Evolutionary conservation across 2,888 invertebrate species (phyloP), one percentile per base, ranked within the genome.

Genomic region (Yponomeuta evonymella): DNA sequence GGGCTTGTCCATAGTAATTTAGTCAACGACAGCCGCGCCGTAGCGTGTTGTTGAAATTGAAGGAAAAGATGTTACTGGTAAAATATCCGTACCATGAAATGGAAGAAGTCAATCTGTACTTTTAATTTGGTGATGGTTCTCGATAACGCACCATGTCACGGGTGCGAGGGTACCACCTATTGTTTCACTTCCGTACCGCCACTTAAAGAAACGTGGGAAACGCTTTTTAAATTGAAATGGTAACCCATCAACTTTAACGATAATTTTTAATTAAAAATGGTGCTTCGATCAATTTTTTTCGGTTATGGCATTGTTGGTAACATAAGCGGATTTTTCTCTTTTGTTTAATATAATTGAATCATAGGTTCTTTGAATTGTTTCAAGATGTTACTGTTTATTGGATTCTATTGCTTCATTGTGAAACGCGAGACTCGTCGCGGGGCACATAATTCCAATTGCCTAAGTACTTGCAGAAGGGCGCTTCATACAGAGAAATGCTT

Each of bases 121-220:
- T 64, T 64, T 23, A 29, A 30, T 30, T 23, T n/a, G 12, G 30
- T 23, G 64, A n/a, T 64, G 64, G 23, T 23, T 64, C 11, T 8
- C n/a, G 23, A 64, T 64, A 58, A 58, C 3, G 51, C 51, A 58
- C 15, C 51, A 15, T 58, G 51, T 58, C 51, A 58, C 51, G 51
- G 64, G 12, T n/a, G 3, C 6, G 23, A 29, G 4, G 29, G 29
- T 23, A n/a, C 64, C 29, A 64, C 64, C 64, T 23, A 64, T 64
- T 64, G 29, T 29, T 30, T 65, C 65, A 65, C 30, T 30, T 65
- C 65, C 65, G 33, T 30, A 29, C 30, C 3, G 12, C 12, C 12
- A 65, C 33, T 30, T 65, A 29, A 65, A 65, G 63, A 29, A 65
- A 65, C 12, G 33, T 65, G 33, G 65, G 51, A 58, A 58, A 15